These are phyloP conservation scores for Panzeria rudis DNA, from an alignment of 2,888 invertebrate species.

Conservation along the genomic window DNA sequence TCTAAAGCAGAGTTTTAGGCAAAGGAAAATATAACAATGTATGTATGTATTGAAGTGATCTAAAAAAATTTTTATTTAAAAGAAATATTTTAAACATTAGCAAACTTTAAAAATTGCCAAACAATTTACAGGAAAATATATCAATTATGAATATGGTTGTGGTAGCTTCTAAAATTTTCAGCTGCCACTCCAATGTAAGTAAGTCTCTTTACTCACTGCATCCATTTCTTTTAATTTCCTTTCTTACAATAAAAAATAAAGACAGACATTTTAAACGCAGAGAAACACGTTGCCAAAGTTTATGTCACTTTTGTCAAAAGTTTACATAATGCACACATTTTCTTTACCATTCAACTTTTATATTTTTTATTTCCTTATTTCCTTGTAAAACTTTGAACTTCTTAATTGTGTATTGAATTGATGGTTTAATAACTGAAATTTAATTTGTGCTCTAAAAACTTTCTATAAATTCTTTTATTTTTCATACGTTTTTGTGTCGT, in stretches of 20 bases:
- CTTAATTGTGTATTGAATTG: conserved; percentile 83
- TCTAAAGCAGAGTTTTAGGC: not conserved
- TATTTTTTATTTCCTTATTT: conserved; percentile 1
- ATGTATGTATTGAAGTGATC: too few relatives aligned
- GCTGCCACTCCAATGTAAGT: not conserved
- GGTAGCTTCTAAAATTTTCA: too few relatives aligned
- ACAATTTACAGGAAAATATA: not conserved
- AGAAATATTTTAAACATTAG: not conserved
- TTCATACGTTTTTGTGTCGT: conserved; percentile 23
- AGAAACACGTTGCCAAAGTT: conserved; percentile 67
- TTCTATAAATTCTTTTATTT: conserved; percentile 41
- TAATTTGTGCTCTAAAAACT: conserved; percentile 76
- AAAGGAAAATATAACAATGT: not conserved
- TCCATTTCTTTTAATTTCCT: not conserved
- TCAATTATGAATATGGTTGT: too few relatives aligned
- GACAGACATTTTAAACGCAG: not conserved
- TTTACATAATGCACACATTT: conserved; percentile 64
- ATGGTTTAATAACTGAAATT: conserved; percentile 83
- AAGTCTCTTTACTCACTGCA: not conserved
- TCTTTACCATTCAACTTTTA: conserved; percentile 17
- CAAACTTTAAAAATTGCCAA: not conserved
- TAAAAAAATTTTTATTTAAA: too few relatives aligned
- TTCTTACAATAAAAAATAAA: not conserved
- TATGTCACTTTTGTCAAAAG: conserved; percentile 71
- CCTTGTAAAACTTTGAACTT: conserved; percentile 74